phyloP scores from a whole-genome alignment of 2,113 vertebrate genomes.

The Climacteris rufus region DNA sequence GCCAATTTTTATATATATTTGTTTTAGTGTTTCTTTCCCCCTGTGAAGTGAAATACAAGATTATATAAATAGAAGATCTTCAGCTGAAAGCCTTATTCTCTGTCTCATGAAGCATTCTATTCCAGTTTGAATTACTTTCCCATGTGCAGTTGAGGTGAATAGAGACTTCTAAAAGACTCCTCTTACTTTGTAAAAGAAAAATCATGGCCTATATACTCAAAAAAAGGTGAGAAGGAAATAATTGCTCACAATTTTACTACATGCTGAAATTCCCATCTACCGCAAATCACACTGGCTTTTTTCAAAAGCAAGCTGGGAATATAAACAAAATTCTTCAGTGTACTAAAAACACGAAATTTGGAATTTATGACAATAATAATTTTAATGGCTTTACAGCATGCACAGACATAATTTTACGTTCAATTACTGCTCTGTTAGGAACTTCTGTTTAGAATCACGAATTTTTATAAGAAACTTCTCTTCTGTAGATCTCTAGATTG shows the following conservation, averaged over 20 bases:
- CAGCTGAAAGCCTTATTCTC: not conserved
- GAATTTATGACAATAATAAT: not conserved
- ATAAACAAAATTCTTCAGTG: not conserved
- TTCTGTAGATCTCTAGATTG: not conserved
- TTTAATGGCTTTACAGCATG: not conserved
- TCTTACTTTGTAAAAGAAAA: not conserved
- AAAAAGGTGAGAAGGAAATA: not conserved
- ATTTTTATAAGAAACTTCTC: not conserved
- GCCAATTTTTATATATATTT: not conserved
- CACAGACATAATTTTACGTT: not conserved
- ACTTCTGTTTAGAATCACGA: not conserved
- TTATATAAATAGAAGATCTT: not conserved
- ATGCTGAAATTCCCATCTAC: not conserved
- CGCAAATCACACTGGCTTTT: not conserved
- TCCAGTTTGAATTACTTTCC: not conserved
- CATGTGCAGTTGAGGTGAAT: not conserved
- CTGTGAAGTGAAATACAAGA: not conserved
- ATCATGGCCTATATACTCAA: not conserved
- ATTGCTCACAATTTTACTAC: not conserved
- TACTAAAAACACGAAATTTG: not conserved
- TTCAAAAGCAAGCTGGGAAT: not conserved
- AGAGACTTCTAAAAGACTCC: not conserved
- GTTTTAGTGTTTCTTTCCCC: not conserved
- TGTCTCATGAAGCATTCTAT: not conserved
- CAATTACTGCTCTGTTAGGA: not conserved